phyloP scores from a whole-genome alignment of 2,888 invertebrate genomes.

The Dilophus febrilis region DNA sequence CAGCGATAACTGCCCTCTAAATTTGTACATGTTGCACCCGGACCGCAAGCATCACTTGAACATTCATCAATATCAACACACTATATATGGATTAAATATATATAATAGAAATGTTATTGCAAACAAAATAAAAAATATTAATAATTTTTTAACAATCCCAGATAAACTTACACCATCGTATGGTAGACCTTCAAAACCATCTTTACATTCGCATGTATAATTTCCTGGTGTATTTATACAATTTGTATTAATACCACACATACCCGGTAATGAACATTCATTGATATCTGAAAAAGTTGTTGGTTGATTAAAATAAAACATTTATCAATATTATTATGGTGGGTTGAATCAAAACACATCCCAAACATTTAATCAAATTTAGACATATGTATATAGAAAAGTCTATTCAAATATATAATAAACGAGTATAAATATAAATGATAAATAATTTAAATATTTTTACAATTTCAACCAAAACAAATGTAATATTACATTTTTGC shows the following conservation, averaged over 20 bases:
- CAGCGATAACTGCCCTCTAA: conserved; percentile 65
- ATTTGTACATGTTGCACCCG: conserved; percentile 64
- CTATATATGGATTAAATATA: conserved; percentile 26
- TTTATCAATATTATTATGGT: too few relatives aligned
- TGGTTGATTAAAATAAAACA: too few relatives aligned
- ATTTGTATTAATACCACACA: conserved; percentile 64
- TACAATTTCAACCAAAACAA: too few relatives aligned
- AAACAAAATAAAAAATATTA: background rate
- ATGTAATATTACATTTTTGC: too few relatives aligned
- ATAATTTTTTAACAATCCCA: too few relatives aligned
- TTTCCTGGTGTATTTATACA: conserved; percentile 77
- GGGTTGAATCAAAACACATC: too few relatives aligned
- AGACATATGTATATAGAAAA: too few relatives aligned
- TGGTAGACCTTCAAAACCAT: conserved; percentile 73
- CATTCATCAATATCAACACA: conserved; percentile 79
- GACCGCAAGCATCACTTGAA: conserved; percentile 53
- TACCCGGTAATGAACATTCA: conserved; percentile 66
- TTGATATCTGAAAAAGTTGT: conserved; percentile 70
- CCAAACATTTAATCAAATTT: too few relatives aligned
- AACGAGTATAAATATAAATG: too few relatives aligned
- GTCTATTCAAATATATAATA: too few relatives aligned
- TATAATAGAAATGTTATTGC: background rate
- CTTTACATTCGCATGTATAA: conserved; percentile 68
- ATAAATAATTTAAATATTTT: too few relatives aligned
- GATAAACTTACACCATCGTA: conserved; percentile 40